A percentile compares a stretch with the other conserved stretches of the same genome.
These are phyloP conservation scores for Tachysurus vachellii DNA, from an alignment of 2,113 vertebrate genomes.

Conservation along the genomic window DNA sequence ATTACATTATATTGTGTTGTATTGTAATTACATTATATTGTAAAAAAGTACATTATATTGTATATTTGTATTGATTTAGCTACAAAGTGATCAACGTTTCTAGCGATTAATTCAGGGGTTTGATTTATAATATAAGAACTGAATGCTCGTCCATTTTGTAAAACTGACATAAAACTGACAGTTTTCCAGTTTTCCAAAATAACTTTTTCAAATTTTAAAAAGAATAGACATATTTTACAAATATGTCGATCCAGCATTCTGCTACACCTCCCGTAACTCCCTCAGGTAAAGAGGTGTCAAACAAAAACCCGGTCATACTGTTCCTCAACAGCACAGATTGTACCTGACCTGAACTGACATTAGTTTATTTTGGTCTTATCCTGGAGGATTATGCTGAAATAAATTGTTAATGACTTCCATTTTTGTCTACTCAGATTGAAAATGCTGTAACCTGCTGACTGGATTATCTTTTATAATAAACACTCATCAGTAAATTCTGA, in stretches of 20 bases:
- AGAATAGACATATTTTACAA: not conserved
- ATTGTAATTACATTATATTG: not conserved
- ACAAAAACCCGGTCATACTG: not conserved
- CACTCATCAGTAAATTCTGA: slow-evolving; percentile 30
- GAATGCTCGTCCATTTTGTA: not conserved
- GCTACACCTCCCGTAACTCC: not conserved
- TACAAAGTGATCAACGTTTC: not conserved
- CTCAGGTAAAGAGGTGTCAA: not conserved
- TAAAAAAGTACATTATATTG: not conserved
- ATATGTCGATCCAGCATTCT: not conserved
- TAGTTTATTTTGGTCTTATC: slow-evolving; percentile 28
- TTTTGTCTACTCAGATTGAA: slow-evolving; percentile 33
- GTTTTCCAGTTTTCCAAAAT: not conserved
- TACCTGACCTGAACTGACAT: slow-evolving; percentile 27
- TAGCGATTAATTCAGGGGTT: not conserved
- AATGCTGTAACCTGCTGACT: slow-evolving; percentile 14
- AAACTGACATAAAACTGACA: not conserved
- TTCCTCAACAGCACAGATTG: not conserved
- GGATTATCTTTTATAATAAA: slow-evolving; percentile 47
- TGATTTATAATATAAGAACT: not conserved
- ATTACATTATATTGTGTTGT: not conserved
- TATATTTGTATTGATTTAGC: not conserved
- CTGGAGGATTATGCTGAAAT: slow-evolving; percentile 26
- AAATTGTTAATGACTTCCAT: slow-evolving; percentile 30
- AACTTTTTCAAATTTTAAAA: not conserved